phyloP scores from a whole-genome alignment of 2,888 invertebrate genomes.

The Meloe dianella region DNA sequence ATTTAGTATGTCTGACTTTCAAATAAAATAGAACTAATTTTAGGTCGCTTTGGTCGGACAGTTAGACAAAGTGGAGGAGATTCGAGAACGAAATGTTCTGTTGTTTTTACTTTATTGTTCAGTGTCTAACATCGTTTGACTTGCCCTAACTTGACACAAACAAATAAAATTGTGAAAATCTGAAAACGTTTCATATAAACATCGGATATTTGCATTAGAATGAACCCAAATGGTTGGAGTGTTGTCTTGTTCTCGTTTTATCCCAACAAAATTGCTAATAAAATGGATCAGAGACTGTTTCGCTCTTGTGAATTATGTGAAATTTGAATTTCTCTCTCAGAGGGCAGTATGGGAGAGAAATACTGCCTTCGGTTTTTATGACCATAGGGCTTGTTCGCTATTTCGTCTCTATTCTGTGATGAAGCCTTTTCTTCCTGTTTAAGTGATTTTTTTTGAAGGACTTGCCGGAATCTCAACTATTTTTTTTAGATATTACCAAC shows the following conservation, averaged over 20 bases:
- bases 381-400: too few relatives aligned
- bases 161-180: not conserved
- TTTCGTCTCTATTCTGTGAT: not conserved
- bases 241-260: not conserved
- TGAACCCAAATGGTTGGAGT: not conserved
- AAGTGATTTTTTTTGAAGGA: too few relatives aligned
- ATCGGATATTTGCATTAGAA: not conserved
- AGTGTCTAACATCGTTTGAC: slow-evolving; percentile 20
- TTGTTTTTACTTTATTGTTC: slow-evolving; percentile 41
- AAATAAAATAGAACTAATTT: slow-evolving; percentile 1
- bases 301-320: not conserved
- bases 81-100: slow-evolving; percentile 42
- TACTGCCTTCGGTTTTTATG: too few relatives aligned
- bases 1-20: not conserved
- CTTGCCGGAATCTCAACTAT: not conserved
- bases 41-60: slow-evolving; percentile 9
- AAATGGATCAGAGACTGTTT: slow-evolving; percentile 1
- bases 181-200: not conserved
- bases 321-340: too few relatives aligned
- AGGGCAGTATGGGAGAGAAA: too few relatives aligned
- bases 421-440: too few relatives aligned
- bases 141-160: slow-evolving; percentile 9
- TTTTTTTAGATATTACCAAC: slow-evolving; percentile 4
- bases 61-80: slow-evolving; percentile 42
- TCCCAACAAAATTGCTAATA: not conserved